Conservation (phyloP, 1,140 invertebrate species). For the Gryon sp. region DNA sequence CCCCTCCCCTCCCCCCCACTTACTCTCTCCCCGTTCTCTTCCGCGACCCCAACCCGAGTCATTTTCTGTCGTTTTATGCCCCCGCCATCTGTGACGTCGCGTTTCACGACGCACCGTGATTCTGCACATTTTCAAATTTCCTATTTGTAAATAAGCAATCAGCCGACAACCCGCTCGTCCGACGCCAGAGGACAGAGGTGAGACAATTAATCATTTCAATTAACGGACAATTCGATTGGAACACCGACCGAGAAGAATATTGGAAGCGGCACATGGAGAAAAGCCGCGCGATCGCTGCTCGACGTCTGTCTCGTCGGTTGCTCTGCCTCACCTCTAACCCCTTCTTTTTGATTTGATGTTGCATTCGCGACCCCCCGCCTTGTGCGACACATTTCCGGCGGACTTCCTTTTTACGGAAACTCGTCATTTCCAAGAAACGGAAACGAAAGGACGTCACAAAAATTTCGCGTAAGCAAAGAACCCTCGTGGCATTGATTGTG, state of each 20-base stretch:
- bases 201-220: conserved; percentile 81
- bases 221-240: conserved; percentile 79
- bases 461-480: conserved; percentile 3
- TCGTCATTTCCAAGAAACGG: conserved; percentile 58
- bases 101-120: conserved; percentile 31
- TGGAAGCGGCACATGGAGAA: conserved; percentile 75
- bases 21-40: conserved; percentile 10
- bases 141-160: conserved; percentile 81
- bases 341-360: conserved; percentile 26
- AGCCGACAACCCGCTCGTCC: conserved; percentile 61
- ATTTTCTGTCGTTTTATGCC: conserved; percentile 39
- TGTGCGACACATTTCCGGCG: conserved; percentile 8
- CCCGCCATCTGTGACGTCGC: conserved; percentile 24
- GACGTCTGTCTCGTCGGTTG: too few species aligned
- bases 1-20: too few species aligned
- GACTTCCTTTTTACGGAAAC: conserved; percentile 54
- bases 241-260: conserved; percentile 77
- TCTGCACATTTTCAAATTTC: conserved; percentile 79
- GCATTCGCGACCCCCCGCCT: conserved; percentile 18
- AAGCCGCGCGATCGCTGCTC: conserved; percentile 50
- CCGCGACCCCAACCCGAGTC: conserved; percentile 24
- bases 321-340: neutral
- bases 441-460: conserved; percentile 52
- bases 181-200: conserved; percentile 69
- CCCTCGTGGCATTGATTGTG: conserved; percentile 9